Evolutionary conservation across 1,140 invertebrate genomes (phyloP).

Genomic region (Drosophila ananassae): DNA sequence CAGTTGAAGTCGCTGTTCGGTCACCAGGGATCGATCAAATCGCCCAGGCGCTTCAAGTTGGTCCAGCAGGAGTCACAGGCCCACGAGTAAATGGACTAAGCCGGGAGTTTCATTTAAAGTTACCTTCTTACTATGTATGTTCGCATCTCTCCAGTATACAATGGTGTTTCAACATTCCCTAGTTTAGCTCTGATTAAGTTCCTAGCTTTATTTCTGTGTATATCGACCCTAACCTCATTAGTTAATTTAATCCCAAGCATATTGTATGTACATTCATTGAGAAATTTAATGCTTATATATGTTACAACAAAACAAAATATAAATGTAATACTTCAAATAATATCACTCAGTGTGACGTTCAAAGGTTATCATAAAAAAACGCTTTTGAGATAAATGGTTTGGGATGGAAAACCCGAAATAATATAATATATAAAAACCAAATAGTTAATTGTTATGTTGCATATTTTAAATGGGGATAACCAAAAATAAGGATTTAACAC

Average conservation of each 20-base stretch:
- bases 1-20: slow-evolving; percentile 88
- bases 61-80: slow-evolving; percentile 95
- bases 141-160: slow-evolving; percentile 61
- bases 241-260: slow-evolving; percentile 48
- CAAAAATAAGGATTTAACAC: slow-evolving; percentile 20
- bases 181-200: slow-evolving; percentile 68
- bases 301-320: slow-evolving; percentile 25
- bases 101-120: slow-evolving; percentile 26
- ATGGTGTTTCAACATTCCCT: slow-evolving; percentile 71
- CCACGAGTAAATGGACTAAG: slow-evolving; percentile 88
- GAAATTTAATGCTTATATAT: slow-evolving; percentile 18
- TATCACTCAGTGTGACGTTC: slow-evolving; percentile 30
- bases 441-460: slow-evolving; percentile 79
- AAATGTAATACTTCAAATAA: slow-evolving; percentile 6
- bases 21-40: slow-evolving; percentile 92
- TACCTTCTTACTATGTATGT: slow-evolving; percentile 26
- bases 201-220: slow-evolving; percentile 51
- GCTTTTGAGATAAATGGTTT: slow-evolving; percentile 35
- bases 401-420: slow-evolving; percentile 7
- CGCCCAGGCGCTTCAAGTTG: slow-evolving; percentile 92
- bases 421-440: slow-evolving; percentile 23
- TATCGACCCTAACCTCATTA: slow-evolving; percentile 45
- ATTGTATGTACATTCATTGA: slow-evolving; percentile 39
- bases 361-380: slow-evolving; percentile 42
- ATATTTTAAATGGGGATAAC: slow-evolving; percentile 56